Percentiles rank a stretch among this genome's conserved stretches.
Evolutionary conservation across 2,113 vertebrate species (phyloP).

Genomic region (Lagopus leucura): DNA sequence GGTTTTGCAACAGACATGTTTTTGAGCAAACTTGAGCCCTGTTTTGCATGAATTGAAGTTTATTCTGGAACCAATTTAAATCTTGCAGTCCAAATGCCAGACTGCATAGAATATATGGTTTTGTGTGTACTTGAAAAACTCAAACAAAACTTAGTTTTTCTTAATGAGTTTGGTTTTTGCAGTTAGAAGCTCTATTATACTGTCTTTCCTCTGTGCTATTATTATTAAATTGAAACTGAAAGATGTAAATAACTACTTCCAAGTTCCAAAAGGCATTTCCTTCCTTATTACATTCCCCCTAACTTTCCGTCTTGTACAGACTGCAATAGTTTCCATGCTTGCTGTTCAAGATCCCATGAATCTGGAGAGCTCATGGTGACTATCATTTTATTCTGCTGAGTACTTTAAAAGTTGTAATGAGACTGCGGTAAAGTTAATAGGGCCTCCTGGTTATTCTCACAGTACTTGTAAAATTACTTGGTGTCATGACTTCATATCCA

Average conservation of each 20-base stretch:
- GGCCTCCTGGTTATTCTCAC: conserved; percentile 52
- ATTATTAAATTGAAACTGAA: not conserved
- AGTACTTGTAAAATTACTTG: conserved; percentile 9
- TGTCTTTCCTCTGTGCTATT: not conserved
- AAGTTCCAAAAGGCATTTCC: not conserved
- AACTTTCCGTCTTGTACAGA: not conserved
- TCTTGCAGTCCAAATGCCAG: rapidly evolving
- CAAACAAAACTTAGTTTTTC: rapidly evolving
- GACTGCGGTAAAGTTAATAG: conserved; percentile 30
- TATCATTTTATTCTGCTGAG: conserved; percentile 37
- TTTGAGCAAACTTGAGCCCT: not conserved
- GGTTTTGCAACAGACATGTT: not conserved
- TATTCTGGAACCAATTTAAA: not conserved
- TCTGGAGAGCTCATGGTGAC: not conserved
- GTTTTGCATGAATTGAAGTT: not conserved
- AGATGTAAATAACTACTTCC: not conserved
- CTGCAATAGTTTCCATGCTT: not conserved
- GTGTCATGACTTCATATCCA: conserved; percentile 47
- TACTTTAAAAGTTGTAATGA: conserved; percentile 54
- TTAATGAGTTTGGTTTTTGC: not conserved
- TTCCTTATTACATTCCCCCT: not conserved
- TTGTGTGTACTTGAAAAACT: not conserved
- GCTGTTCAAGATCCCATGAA: not conserved
- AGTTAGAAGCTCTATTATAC: not conserved
- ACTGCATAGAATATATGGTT: not conserved